These are phyloP conservation scores for Columbina picui DNA, from an alignment of 2,113 vertebrate species.

Conservation along the genomic window DNA sequence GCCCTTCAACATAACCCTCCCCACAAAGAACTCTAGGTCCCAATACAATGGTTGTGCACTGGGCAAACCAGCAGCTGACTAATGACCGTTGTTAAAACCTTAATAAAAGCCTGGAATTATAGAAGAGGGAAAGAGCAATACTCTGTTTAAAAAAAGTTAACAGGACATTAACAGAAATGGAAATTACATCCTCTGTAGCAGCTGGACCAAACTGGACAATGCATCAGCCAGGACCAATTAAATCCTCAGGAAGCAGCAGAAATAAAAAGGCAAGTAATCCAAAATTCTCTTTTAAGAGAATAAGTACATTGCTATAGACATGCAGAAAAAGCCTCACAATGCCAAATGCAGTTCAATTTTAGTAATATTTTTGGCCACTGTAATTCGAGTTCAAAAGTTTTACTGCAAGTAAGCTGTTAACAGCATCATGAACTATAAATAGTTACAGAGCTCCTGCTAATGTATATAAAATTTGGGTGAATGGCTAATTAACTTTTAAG, in stretches of 20 bases:
- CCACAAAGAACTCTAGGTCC: background rate
- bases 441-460: background rate
- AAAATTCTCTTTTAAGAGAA: background rate
- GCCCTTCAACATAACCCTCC: background rate
- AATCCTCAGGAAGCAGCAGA: background rate
- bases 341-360: background rate
- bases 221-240: background rate
- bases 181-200: background rate
- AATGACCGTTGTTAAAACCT: background rate
- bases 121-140: background rate
- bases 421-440: background rate
- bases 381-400: background rate
- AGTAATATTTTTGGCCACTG: background rate
- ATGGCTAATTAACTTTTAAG: background rate
- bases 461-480: background rate
- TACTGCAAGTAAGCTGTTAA: background rate
- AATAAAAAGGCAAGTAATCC: background rate
- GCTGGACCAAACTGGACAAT: background rate
- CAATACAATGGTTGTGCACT: background rate
- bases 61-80: background rate
- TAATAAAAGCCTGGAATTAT: background rate
- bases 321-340: background rate
- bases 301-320: fast-evolving
- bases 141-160: background rate
- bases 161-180: background rate